Evolutionary conservation across 2,888 invertebrate species (phyloP).

Genomic region (Cataglyphis albicans): DNA sequence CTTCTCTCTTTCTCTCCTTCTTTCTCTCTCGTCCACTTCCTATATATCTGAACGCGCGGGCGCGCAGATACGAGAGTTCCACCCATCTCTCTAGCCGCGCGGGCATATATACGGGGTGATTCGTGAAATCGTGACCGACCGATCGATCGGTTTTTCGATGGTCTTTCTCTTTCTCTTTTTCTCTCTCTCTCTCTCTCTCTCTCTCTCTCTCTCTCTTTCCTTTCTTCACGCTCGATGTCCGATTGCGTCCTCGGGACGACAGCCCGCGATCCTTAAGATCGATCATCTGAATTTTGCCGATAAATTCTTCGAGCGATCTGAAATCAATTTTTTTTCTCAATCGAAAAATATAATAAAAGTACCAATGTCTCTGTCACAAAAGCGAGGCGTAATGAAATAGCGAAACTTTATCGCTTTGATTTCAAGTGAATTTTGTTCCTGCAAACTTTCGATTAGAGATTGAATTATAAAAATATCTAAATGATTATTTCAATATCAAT

Average conservation of each 20-base stretch:
- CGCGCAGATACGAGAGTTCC: constrained; percentile 68
- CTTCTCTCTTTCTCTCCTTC: constrained; percentile 36
- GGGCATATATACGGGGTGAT: constrained; percentile 53
- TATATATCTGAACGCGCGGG: constrained; percentile 62
- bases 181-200: background rate
- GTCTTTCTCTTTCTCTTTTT: background rate
- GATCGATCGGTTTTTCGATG: constrained; percentile 51
- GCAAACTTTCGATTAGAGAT: background rate
- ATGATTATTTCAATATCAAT: background rate
- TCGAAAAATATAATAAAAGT: background rate
- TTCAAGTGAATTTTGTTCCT: background rate
- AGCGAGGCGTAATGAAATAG: background rate
- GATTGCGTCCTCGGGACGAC: constrained; percentile 17
- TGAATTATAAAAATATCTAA: background rate
- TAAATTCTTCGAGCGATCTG: background rate
- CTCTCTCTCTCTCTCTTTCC: constrained; percentile 10
- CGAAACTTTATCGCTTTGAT: background rate
- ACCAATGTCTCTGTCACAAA: background rate
- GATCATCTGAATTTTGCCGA: constrained; percentile 14
- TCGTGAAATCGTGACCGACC: constrained; percentile 53
- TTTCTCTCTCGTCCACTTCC: constrained; percentile 61
- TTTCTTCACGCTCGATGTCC: constrained; percentile 34
- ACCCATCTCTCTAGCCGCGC: constrained; percentile 62
- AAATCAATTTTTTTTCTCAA: background rate
- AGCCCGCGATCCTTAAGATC: constrained; percentile 16